Evolutionary conservation across 2,113 vertebrate genomes (phyloP).

Genomic region (Diadophis punctatus): DNA sequence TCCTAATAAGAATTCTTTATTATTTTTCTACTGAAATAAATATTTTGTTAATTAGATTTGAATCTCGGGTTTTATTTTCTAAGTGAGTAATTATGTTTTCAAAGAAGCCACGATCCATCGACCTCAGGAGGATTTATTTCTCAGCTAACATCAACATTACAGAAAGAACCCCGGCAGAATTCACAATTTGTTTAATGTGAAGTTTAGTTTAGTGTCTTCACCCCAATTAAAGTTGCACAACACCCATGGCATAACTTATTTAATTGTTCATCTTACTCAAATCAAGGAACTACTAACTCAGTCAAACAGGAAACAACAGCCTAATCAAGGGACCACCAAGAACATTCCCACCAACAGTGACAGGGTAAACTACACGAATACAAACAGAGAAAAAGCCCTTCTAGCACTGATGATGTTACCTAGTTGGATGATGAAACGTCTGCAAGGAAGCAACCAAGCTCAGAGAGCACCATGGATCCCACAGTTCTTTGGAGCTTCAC

Average conservation of each 20-base stretch:
- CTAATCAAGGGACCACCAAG: background rate
- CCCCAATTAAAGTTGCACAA: too few relatives aligned
- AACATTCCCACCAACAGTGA: background rate
- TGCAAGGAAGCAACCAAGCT: background rate
- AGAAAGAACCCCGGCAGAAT: background rate
- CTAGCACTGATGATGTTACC: background rate
- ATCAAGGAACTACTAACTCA: background rate
- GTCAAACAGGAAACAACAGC: background rate
- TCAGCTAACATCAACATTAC: background rate
- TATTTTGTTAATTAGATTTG: too few relatives aligned
- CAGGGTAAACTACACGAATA: background rate
- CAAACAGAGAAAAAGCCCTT: background rate
- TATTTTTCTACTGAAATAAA: too few relatives aligned
- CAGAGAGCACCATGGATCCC: background rate
- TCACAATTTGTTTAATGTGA: background rate
- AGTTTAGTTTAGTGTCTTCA: background rate
- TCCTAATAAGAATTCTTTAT: too few relatives aligned
- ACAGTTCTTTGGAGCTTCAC: background rate
- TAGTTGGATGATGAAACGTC: background rate
- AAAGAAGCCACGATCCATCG: too few relatives aligned
- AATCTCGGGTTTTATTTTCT: too few relatives aligned
- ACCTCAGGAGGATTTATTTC: too few relatives aligned
- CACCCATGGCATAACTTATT: background rate
- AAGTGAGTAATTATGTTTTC: too few relatives aligned
- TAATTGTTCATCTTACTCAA: too few relatives aligned